A percentile compares a stretch with the other conserved stretches of the same genome.
Conservation (phyloP, 2,888 invertebrate species). For the Nymphalis urticae region DNA sequence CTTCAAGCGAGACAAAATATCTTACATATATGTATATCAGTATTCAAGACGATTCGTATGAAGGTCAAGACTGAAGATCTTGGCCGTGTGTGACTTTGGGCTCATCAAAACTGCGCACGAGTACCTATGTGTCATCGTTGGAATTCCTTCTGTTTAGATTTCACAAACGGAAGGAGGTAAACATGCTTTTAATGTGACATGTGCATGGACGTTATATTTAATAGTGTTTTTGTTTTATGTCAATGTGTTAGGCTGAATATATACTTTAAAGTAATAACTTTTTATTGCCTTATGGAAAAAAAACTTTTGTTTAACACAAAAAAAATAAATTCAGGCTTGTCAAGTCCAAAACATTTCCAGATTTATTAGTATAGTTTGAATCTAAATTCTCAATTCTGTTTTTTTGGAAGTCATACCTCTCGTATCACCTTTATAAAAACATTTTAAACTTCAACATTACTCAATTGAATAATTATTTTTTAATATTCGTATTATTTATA, state of each 20-base stretch:
- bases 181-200: background rate
- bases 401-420: background rate
- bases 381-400: background rate
- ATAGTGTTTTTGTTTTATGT: background rate
- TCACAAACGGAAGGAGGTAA: slow-evolving; percentile 6
- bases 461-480: no score
- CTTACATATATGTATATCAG: slow-evolving; percentile 23
- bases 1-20: background rate
- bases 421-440: no score
- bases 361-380: no score
- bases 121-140: slow-evolving; percentile 28
- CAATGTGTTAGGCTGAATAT: background rate
- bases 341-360: background rate
- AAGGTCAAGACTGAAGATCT: slow-evolving; percentile 36
- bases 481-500: no score
- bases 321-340: background rate
- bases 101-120: slow-evolving; percentile 15
- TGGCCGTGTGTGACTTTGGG: slow-evolving; percentile 22
- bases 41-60: slow-evolving; percentile 18
- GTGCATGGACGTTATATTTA: background rate
- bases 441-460: no score
- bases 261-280: background rate
- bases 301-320: background rate
- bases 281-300: background rate
- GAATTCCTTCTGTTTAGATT: slow-evolving; percentile 11